These are phyloP conservation scores for Spinus pinus DNA, from an alignment of 2,797 vertebrate genomes.

Conservation along the genomic window DNA sequence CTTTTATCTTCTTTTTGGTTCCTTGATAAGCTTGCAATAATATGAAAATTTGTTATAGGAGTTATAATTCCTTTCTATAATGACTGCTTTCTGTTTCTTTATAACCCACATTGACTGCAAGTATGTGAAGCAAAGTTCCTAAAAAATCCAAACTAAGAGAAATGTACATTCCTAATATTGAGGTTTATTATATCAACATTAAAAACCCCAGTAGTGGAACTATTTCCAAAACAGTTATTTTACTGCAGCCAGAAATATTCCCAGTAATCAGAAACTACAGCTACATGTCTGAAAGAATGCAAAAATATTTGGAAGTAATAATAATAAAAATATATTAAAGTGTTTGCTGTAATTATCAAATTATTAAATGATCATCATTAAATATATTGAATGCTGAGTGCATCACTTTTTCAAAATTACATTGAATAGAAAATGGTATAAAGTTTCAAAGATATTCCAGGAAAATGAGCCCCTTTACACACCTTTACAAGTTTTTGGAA, in stretches of 20 bases:
- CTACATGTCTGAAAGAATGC: neutral
- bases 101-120: neutral
- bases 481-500: neutral
- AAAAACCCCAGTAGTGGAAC: neutral
- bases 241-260: neutral
- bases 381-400: neutral
- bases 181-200: neutral
- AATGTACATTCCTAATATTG: neutral
- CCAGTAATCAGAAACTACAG: neutral
- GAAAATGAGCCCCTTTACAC: neutral
- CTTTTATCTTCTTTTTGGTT: neutral
- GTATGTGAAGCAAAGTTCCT: neutral
- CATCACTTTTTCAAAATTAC: neutral
- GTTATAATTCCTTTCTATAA: neutral
- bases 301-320: conserved; percentile 3
- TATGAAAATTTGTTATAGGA: neutral
- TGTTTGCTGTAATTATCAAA: neutral
- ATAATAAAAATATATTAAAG: neutral
- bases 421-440: neutral
- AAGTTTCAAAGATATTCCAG: neutral
- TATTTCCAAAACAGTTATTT: neutral
- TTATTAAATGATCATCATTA: conserved; percentile 33
- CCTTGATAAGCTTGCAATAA: neutral
- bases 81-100: neutral
- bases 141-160: neutral